Evolutionary conservation across 2,113 vertebrate species (phyloP).

Genomic region (Poeciliopsis retropinna): DNA sequence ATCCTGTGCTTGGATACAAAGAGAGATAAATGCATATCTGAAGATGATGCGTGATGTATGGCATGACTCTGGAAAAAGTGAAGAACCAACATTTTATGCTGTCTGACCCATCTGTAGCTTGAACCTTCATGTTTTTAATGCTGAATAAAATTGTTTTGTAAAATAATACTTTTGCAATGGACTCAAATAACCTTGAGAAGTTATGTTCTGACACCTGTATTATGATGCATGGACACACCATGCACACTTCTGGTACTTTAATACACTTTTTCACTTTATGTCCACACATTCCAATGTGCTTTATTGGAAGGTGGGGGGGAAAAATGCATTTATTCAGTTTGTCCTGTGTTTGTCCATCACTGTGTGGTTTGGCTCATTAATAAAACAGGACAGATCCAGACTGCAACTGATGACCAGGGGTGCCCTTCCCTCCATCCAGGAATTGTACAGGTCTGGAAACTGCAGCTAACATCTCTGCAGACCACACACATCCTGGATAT

Average conservation of each 20-base stretch:
- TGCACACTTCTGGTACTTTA: background rate
- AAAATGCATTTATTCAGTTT: too few species aligned
- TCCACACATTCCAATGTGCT: too few species aligned
- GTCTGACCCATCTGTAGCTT: background rate
- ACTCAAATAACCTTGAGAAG: slow-evolving; percentile 9
- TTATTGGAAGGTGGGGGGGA: background rate
- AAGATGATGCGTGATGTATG: background rate
- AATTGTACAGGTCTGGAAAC: too few species aligned
- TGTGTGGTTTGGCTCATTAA: too few species aligned
- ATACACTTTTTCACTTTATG: too few species aligned
- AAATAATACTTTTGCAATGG: slow-evolving; percentile 4
- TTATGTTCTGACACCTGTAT: background rate
- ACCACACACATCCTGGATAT: too few species aligned
- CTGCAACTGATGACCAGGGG: too few species aligned
- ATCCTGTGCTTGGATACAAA: slow-evolving; percentile 17
- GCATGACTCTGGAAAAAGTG: background rate
- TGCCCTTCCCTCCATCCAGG: too few species aligned
- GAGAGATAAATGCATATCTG: slow-evolving; percentile 13
- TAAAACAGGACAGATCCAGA: too few species aligned
- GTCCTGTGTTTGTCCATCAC: too few species aligned
- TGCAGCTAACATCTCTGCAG: too few species aligned
- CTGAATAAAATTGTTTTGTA: background rate
- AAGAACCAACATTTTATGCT: background rate
- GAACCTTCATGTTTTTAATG: background rate
- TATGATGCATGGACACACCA: background rate